Evolutionary conservation across 2,113 vertebrate genomes (phyloP).

Genomic region (Gobius niger): DNA sequence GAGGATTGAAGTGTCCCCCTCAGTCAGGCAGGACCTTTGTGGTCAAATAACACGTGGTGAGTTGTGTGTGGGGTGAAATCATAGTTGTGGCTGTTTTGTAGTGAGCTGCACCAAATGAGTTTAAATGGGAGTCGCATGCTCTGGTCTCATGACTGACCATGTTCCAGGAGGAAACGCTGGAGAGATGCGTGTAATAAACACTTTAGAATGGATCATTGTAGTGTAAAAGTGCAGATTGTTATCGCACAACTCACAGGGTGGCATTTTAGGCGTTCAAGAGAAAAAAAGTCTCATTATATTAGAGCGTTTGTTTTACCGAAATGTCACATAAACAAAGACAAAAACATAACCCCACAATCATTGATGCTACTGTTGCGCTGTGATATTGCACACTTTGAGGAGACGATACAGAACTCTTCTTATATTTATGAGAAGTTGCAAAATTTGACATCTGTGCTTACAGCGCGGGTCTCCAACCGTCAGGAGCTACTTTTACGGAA

Average conservation of each 20-base stretch:
- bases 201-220: neutral
- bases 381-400: no score
- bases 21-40: constrained; percentile 21
- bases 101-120: constrained; percentile 46
- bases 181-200: constrained; percentile 35
- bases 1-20: constrained; percentile 14
- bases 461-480: no score
- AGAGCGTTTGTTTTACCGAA: no score
- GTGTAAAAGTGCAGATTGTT: neutral
- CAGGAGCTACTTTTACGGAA: no score
- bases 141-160: constrained; percentile 62
- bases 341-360: no score
- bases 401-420: no score
- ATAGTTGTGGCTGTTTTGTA: constrained; percentile 42
- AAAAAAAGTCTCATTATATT: no score
- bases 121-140: constrained; percentile 67
- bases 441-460: no score
- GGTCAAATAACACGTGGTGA: constrained; percentile 19
- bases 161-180: constrained; percentile 21
- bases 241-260: neutral
- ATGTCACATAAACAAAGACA: no score
- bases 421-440: no score
- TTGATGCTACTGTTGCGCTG: no score
- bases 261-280: no score
- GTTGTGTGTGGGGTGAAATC: neutral